Conservation (phyloP, 2,888 invertebrate genomes). For the Tetranychus truncatus region DNA sequence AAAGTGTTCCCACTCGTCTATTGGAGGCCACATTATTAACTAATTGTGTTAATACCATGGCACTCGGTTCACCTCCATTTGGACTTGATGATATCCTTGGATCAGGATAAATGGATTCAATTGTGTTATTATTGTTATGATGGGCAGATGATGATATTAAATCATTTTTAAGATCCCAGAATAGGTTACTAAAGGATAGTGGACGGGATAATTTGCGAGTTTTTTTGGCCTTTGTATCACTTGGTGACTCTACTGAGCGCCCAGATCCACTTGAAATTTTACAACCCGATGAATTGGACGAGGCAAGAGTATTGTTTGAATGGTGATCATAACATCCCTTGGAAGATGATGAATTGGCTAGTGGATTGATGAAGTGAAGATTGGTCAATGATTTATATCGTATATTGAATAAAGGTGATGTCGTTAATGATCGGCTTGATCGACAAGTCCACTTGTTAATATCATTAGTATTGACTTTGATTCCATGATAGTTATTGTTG, state of each 20-base stretch:
- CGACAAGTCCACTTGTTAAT: constrained; percentile 8
- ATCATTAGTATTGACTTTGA: background rate
- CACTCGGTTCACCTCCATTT: background rate
- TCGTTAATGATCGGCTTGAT: constrained; percentile 31
- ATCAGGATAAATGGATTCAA: background rate
- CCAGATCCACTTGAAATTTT: constrained; percentile 61
- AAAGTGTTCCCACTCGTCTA: background rate
- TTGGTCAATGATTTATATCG: constrained; percentile 39
- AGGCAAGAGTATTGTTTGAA: constrained; percentile 50
- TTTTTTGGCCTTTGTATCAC: constrained; percentile 18
- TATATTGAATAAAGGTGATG: constrained; percentile 57
- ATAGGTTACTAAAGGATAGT: constrained; percentile 64
- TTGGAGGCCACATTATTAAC: background rate
- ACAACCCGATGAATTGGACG: constrained; percentile 62
- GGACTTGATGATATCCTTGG: background rate
- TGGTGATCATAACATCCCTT: background rate
- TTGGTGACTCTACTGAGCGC: constrained; percentile 35
- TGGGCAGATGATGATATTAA: background rate
- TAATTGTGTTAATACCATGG: background rate
- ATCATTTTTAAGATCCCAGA: constrained; percentile 32
- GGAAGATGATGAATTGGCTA: background rate
- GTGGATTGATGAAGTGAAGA: constrained; percentile 22
- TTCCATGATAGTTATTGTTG: background rate
- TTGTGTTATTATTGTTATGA: background rate
- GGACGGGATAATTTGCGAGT: constrained; percentile 62